Base-by-base conservation (phyloP, 2,797 vertebrate genomes). In the Numenius phaeopus region DNA sequence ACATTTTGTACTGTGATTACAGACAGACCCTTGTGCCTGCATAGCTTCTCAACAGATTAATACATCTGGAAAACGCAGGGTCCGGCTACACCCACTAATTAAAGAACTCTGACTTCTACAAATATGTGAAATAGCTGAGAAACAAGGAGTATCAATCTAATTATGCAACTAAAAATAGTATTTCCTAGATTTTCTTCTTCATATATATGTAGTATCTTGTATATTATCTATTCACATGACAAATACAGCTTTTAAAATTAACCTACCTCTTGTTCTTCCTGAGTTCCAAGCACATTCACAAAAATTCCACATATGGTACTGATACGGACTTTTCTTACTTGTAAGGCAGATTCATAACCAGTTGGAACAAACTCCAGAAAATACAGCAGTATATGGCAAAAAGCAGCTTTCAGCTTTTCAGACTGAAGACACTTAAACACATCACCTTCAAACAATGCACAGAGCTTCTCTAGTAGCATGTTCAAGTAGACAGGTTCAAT, bases 401-500 rank as follows among this genome's bases (percentile, higher is more conserved):
- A 98, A 5, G 98, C 98, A 92, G 97, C 95, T 42, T 98, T 99
- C 39, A 99, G 96, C 94, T 99, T 98, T 62, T 97, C 92, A 77
- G 98, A 99, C 47, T 98, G 95, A 66, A 98, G 97, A 66, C 82
- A 91, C 7, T 91, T 87, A 29, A 99, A 97, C 29, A 98, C 78
- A 37, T 98, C 98, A 21, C 92, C 90, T 94, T 98, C 96, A 97
- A 99, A 98, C 27, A 99, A 97, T 2, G 91, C 67, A 70, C 98
- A 98, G 75, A 99, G 98, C 29, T 98, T 99, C 90, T 99, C 99
- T 44, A 99, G 98, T 89, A 99, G 91, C 98, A 99, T 98, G 54
- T 98, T 99, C 89, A 99, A 98, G 88, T 99, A 98, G 66, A 99
- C 96, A 86, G 99, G 98, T 96, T 99, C 99, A 93, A 99, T 98